Evolutionary conservation across 2,797 vertebrate genomes (phyloP), one percentile per base, ranked within the genome.

Genomic region (Glossophaga mutica): DNA sequence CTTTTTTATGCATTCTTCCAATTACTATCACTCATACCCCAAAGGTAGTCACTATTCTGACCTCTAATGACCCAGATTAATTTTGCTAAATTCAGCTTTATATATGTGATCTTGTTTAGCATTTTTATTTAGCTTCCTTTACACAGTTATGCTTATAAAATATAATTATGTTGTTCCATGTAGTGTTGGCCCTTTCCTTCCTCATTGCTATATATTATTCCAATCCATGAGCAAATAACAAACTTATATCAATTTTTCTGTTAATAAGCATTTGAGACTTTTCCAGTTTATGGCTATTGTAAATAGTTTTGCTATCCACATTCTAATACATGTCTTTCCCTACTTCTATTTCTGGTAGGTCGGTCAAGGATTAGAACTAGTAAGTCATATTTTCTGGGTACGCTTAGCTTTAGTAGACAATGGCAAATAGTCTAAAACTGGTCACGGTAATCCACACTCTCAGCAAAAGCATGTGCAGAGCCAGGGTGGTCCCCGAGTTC

Each of bases 1-100:
- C 42, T 2, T 59, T 71, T 37, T 10, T 83, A 6, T 15, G n/a
- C 62, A 15, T 1, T 83, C 7, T 94, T 26, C 9, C 7, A 74
- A 34, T 12, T 70, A 52, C 18, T 48, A 24, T 62, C 29, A 32
- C 12, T 4, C 11, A 39, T 24, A 22, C 9, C 55, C 24, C n/a
- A 90, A 39, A 62, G 5, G 21, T 37, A 93, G 50, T 0, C 9
- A 44, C 2, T 32, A 62, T 74, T 18, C 32, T 85, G 10, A 18
- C 29, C 5, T 88, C 46, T 70, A 22, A 59, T 55, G 48, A 88
- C 14, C 62, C 34, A 62, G 10, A 62, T 73, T 84, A 65, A 67
- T 82, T 91, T 82, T 68, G 19, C 3, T 62, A 9, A 81, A 71
- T 84, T 91, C 48, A 71, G 24, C 10, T 81, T 67, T 62, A 37